These are phyloP conservation scores for Megalops cyprinoides DNA, from an alignment of 2,797 vertebrate genomes.

Conservation along the genomic window DNA sequence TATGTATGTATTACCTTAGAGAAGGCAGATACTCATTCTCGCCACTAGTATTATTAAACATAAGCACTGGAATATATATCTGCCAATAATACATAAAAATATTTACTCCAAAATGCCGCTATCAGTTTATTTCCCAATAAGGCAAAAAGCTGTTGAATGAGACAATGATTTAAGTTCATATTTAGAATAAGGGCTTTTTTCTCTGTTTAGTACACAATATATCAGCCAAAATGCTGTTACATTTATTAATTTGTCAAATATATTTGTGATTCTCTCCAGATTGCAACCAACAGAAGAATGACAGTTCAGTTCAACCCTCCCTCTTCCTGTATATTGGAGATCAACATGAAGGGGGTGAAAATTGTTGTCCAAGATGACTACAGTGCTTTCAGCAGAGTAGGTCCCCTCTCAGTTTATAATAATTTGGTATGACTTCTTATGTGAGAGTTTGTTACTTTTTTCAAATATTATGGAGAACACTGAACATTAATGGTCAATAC, in stretches of 20 bases:
- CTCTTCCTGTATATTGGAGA: slow-evolving; percentile 92
- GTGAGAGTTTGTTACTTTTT: neutral
- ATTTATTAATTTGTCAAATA: neutral
- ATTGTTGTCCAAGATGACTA: slow-evolving; percentile 88
- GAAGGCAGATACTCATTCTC: too few species aligned
- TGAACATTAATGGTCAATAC: too few species aligned
- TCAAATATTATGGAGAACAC: too few species aligned
- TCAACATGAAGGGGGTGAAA: slow-evolving; percentile 92
- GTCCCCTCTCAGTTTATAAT: slow-evolving; percentile 32
- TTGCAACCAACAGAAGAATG: slow-evolving; percentile 94
- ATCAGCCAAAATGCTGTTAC: too few species aligned
- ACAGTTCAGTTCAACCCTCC: slow-evolving; percentile 97
- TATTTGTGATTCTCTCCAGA: slow-evolving; percentile 67
- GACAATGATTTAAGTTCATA: too few species aligned
- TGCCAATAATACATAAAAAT: too few species aligned
- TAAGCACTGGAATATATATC: too few species aligned
- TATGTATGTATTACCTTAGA: too few species aligned
- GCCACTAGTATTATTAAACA: too few species aligned
- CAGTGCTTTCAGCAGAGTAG: slow-evolving; percentile 76
- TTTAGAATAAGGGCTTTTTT: neutral
- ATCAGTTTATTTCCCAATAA: too few species aligned
- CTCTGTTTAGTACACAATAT: neutral
- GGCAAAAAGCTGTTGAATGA: too few species aligned
- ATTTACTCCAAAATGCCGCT: too few species aligned
- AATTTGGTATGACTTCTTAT: neutral